A percentile compares a stretch with the other conserved stretches of the same genome.
Conservation (phyloP, 2,888 invertebrate genomes). For the Stenichneumon culpator region DNA sequence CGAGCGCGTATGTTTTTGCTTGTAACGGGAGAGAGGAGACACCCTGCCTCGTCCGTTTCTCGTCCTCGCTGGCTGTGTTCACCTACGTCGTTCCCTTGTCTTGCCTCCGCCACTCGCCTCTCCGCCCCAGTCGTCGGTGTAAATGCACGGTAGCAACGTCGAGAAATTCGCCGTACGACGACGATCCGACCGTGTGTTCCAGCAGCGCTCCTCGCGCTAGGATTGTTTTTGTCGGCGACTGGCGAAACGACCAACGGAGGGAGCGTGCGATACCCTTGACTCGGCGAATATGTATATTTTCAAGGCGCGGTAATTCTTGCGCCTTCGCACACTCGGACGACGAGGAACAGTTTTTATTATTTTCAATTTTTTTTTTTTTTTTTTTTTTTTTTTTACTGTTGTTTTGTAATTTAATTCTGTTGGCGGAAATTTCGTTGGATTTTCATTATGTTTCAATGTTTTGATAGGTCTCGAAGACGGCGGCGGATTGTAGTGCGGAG, state of each 20-base stretch:
- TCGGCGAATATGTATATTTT: background rate
- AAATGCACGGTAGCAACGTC: conserved; percentile 37
- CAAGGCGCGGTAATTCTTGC: background rate
- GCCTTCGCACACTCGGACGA: background rate
- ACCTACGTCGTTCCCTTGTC: conserved; percentile 30
- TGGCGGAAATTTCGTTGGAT: background rate
- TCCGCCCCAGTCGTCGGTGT: conserved; percentile 17
- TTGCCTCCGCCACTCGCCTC: conserved; percentile 4
- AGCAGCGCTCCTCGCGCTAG: background rate
- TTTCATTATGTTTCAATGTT: background rate
- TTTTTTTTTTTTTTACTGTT: background rate
- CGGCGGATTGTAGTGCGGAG: too few species aligned
- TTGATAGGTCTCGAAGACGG: background rate
- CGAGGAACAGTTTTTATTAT: background rate
- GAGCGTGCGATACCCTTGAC: background rate
- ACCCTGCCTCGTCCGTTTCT: conserved; percentile 62
- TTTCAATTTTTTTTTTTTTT: background rate
- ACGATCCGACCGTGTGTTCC: background rate
- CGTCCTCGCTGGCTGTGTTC: conserved; percentile 61
- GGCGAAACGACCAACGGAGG: conserved; percentile 1
- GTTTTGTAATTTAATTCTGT: background rate
- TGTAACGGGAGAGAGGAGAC: conserved; percentile 47
- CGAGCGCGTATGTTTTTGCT: conserved; percentile 77
- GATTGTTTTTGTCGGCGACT: conserved; percentile 38
- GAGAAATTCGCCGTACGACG: conserved; percentile 29